Conservation (phyloP, 2,888 invertebrate genomes). For the Limnephilus marmoratus region DNA sequence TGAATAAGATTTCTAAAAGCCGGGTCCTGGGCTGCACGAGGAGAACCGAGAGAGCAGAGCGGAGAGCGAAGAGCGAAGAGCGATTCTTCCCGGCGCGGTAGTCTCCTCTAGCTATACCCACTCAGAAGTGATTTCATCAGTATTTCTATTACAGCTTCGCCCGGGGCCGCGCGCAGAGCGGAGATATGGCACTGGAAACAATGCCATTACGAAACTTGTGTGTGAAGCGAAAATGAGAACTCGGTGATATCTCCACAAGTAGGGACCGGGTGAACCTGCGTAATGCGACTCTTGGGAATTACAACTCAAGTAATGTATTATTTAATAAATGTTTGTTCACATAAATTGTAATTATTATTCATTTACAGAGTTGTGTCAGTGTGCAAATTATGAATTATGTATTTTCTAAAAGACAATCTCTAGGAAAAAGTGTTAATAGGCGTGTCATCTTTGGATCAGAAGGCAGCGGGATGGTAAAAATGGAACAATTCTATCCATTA, state of each 20-base stretch:
- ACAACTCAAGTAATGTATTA: neutral
- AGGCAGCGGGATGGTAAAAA: too few species aligned
- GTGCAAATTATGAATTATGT: too few species aligned
- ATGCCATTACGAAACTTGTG: constrained; percentile 27
- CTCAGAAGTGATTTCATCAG: constrained; percentile 24
- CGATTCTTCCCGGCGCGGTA: neutral
- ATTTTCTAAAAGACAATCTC: too few species aligned
- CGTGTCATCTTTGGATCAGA: too few species aligned
- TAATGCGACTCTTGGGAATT: neutral
- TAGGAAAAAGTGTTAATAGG: too few species aligned
- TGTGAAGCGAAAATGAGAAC: constrained; percentile 25
- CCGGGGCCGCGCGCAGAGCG: constrained; percentile 19
- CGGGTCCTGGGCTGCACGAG: neutral
- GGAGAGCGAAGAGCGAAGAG: neutral
- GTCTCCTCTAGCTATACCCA: neutral
- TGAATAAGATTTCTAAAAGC: neutral
- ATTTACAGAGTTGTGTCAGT: neutral
- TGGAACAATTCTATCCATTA: too few species aligned
- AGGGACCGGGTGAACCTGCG: neutral
- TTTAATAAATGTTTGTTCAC: neutral
- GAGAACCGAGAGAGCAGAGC: neutral
- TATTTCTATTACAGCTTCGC: constrained; percentile 38
- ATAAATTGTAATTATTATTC: neutral
- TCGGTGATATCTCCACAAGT: constrained; percentile 11
- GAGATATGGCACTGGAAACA: constrained; percentile 24